phyloP scores from a whole-genome alignment of 2,113 vertebrate species.

The Aramus guarauna region DNA sequence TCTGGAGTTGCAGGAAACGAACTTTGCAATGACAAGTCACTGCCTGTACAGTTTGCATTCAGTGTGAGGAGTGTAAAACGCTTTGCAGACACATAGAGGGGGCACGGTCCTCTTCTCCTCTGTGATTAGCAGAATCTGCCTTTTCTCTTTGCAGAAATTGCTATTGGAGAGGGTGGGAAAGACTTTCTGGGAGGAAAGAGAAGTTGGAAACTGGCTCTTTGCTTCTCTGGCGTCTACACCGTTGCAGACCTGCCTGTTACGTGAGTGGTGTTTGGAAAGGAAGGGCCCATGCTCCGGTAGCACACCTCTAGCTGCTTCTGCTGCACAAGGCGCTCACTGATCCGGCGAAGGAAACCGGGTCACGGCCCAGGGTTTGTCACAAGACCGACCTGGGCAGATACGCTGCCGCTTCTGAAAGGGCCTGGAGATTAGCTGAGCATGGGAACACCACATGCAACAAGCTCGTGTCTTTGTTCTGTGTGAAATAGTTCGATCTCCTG shows the following conservation, averaged over 20 bases:
- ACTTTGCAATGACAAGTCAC: rapidly evolving
- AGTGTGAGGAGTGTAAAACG: not conserved
- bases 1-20: not conserved
- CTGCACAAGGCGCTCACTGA: not conserved
- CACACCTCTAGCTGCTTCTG: not conserved
- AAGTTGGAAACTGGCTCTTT: not conserved
- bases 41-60: not conserved
- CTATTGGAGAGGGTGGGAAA: not conserved
- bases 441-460: not conserved
- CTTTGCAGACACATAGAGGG: not conserved
- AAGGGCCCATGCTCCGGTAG: rapidly evolving
- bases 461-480: not conserved
- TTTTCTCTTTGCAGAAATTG: not conserved
- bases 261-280: not conserved
- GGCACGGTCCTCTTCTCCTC: not conserved
- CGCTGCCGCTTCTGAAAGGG: not conserved
- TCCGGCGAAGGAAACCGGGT: not conserved
- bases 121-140: not conserved
- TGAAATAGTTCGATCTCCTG: not conserved
- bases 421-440: not conserved
- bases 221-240: rapidly evolving
- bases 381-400: not conserved
- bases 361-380: not conserved
- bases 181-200: not conserved
- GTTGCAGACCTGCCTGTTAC: too few species aligned